A percentile compares a stretch with the other conserved stretches of the same genome.
Evolutionary conservation across 2,797 vertebrate species (phyloP).

Genomic region (Enoplosus armatus): DNA sequence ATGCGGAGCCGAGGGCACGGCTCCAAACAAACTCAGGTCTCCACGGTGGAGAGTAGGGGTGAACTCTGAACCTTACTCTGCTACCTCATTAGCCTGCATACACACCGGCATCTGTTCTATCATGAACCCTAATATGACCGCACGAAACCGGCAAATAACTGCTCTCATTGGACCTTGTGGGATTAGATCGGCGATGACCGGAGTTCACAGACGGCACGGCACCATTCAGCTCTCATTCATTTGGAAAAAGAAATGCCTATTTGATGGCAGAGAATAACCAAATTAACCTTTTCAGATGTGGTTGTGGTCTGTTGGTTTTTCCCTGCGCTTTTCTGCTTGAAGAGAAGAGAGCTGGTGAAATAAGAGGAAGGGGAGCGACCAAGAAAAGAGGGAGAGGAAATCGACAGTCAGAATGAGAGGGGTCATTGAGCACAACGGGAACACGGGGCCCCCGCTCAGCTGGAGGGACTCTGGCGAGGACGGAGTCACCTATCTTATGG

Average conservation of each 20-base stretch:
- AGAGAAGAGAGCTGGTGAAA: conserved; percentile 38
- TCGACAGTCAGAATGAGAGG: conserved; percentile 70
- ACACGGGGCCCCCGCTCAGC: conserved; percentile 67
- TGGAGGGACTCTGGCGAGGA: conserved; percentile 77
- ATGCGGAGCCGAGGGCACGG: conserved; percentile 58
- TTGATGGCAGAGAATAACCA: conserved; percentile 38
- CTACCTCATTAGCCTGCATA: conserved; percentile 80
- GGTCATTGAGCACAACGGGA: conserved; percentile 78
- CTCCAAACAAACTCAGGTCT: conserved; percentile 78
- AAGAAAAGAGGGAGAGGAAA: conserved; percentile 38
- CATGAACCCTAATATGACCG: conserved; percentile 67
- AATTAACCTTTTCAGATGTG: conserved; percentile 40
- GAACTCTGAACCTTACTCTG: conserved; percentile 70
- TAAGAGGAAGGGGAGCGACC: conserved; percentile 19
- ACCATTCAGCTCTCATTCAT: conserved; percentile 42
- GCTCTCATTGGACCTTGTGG: conserved; percentile 45
- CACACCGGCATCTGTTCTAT: conserved; percentile 77
- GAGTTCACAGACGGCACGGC: conserved; percentile 45
- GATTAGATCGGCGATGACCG: conserved; percentile 49
- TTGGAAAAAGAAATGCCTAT: conserved; percentile 22
- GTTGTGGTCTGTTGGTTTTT: conserved; percentile 24
- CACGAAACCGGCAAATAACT: conserved; percentile 55
- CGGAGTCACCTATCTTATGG: conserved; percentile 80
- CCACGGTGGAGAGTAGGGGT: conserved; percentile 51
- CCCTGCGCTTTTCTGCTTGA: conserved; percentile 11